A percentile compares a stretch with the other conserved stretches of the same genome.
Evolutionary conservation across 2,113 vertebrate genomes (phyloP).

Genomic region (Pteronura brasiliensis): DNA sequence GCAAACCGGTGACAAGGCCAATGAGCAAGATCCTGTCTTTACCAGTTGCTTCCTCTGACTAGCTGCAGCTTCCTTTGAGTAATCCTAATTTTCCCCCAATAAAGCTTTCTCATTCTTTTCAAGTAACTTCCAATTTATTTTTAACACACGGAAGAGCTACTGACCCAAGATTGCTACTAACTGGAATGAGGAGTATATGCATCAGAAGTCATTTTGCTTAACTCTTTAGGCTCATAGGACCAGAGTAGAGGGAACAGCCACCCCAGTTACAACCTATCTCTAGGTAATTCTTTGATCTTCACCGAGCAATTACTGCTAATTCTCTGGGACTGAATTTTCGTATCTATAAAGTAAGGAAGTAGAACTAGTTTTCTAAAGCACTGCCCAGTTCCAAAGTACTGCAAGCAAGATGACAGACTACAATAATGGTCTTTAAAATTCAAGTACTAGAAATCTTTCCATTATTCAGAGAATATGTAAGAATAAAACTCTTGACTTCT

Average conservation of each 20-base stretch:
- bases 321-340: neutral
- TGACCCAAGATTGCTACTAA: neutral
- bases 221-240: neutral
- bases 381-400: neutral
- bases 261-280: neutral
- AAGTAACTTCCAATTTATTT: conserved; percentile 27
- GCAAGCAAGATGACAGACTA: conserved; percentile 16
- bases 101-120: neutral
- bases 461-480: conserved; percentile 32
- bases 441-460: conserved; percentile 44
- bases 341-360: neutral
- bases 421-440: conserved; percentile 36
- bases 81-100: neutral
- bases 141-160: conserved; percentile 13
- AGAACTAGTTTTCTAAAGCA: neutral
- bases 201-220: neutral
- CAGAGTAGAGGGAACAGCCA: neutral
- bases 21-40: neutral
- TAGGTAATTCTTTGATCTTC: neutral
- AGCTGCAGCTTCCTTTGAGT: conserved; percentile 22
- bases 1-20: neutral
- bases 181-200: neutral
- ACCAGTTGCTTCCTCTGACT: conserved; percentile 1
- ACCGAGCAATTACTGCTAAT: neutral
- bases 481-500: conserved; percentile 38